These are phyloP conservation scores for Tupaia tana DNA, from an alignment of 2,113 vertebrate genomes.

Conservation along the genomic window DNA sequence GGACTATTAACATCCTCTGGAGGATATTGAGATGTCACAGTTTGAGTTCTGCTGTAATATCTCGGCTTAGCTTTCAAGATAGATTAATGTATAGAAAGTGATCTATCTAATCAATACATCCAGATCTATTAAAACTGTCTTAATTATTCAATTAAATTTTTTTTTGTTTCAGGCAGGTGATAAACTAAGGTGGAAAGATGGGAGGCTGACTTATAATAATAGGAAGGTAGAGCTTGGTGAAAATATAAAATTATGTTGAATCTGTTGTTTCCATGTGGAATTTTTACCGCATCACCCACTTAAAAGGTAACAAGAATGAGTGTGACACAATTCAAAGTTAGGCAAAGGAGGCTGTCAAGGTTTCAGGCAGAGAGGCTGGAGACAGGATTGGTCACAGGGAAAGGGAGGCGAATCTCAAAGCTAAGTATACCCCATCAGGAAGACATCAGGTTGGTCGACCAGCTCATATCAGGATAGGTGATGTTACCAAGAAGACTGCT, in stretches of 20 bases:
- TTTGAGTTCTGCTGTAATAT: background rate
- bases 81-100: background rate
- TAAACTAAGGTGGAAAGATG: background rate
- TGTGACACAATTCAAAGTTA: background rate
- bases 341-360: background rate
- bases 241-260: background rate
- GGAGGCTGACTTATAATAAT: background rate
- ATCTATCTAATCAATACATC: background rate
- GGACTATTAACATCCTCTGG: background rate
- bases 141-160: background rate
- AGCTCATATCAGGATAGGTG: background rate
- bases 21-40: background rate
- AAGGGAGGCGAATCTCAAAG: background rate
- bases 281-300: too few relatives aligned
- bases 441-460: background rate
- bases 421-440: background rate
- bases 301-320: background rate
- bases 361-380: background rate
- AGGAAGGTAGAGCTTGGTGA: fast-evolving
- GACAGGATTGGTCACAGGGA: background rate
- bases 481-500: background rate
- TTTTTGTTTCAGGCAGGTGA: background rate
- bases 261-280: background rate
- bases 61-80: constrained; percentile 8
- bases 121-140: background rate